phyloP scores from a whole-genome alignment of 2,113 vertebrate genomes.

The Paradoxurus hermaphroditus region DNA sequence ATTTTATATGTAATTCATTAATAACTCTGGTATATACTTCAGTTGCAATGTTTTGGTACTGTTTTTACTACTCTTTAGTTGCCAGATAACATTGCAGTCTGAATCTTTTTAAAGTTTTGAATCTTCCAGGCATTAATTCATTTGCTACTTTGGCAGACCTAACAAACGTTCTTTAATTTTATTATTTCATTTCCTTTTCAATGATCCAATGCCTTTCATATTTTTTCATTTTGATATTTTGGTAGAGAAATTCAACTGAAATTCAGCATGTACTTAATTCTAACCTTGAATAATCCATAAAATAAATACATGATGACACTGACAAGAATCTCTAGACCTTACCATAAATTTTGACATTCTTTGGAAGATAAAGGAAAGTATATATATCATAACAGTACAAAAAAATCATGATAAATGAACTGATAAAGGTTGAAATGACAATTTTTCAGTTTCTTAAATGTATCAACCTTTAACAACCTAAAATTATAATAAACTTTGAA shows the following conservation, averaged over 20 bases:
- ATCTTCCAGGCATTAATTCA: neutral
- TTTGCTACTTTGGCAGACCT: conserved; percentile 11
- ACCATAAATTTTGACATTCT: neutral
- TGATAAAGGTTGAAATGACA: neutral
- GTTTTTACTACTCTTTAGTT: neutral
- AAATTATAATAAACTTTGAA: neutral
- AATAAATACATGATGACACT: neutral
- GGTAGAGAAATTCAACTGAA: neutral
- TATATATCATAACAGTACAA: neutral
- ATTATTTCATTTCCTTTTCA: conserved; percentile 32
- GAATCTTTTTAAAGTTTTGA: neutral
- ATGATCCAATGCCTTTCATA: neutral
- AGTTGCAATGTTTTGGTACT: neutral
- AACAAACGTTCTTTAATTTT: conserved; percentile 37
- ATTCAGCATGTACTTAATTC: neutral
- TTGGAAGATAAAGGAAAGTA: neutral
- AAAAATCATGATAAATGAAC: neutral
- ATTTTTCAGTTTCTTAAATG: neutral
- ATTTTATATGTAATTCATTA: neutral
- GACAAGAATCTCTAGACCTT: neutral
- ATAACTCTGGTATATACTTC: neutral
- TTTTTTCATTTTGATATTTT: conserved; percentile 11
- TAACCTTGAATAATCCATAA: neutral
- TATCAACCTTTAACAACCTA: neutral
- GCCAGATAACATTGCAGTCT: neutral